phyloP scores from a whole-genome alignment of 2,888 invertebrate genomes.

The Tachystola acroxantha region DNA sequence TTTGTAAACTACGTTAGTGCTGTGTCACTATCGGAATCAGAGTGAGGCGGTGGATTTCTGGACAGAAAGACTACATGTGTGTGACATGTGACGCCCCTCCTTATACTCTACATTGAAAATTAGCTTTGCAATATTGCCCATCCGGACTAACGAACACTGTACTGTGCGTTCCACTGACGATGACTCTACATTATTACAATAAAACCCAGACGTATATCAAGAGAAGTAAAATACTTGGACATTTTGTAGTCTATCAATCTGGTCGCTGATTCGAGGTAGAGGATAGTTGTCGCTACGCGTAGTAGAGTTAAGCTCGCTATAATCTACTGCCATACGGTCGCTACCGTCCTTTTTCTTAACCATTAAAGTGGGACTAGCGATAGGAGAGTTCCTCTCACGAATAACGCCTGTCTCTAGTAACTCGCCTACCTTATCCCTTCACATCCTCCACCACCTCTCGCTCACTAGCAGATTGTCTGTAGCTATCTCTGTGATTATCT shows the following conservation, averaged over 20 bases:
- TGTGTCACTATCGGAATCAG: neutral
- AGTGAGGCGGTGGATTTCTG: constrained; percentile 9
- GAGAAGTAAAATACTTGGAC: neutral
- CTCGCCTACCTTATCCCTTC: neutral
- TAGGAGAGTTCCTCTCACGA: neutral
- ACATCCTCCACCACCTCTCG: neutral
- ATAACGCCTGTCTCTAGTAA: neutral
- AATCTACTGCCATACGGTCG: neutral
- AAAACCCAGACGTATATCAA: neutral
- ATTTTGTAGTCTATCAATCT: neutral
- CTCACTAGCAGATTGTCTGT: neutral
- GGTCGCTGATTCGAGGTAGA: neutral
- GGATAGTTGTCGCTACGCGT: neutral
- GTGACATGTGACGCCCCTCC: constrained; percentile 12
- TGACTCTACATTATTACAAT: too few species aligned
- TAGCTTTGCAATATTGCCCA: constrained; percentile 11
- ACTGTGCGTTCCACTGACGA: too few species aligned
- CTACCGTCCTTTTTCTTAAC: neutral
- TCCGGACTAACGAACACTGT: too few species aligned
- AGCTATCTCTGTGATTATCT: too few species aligned
- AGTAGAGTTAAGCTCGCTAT: neutral
- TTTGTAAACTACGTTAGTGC: constrained; percentile 4
- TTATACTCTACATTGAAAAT: constrained; percentile 16
- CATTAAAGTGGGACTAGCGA: neutral
- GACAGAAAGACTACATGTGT: constrained; percentile 22